Base-by-base conservation (phyloP, 2,797 vertebrate genomes). In the Oreortyx pictus region DNA sequence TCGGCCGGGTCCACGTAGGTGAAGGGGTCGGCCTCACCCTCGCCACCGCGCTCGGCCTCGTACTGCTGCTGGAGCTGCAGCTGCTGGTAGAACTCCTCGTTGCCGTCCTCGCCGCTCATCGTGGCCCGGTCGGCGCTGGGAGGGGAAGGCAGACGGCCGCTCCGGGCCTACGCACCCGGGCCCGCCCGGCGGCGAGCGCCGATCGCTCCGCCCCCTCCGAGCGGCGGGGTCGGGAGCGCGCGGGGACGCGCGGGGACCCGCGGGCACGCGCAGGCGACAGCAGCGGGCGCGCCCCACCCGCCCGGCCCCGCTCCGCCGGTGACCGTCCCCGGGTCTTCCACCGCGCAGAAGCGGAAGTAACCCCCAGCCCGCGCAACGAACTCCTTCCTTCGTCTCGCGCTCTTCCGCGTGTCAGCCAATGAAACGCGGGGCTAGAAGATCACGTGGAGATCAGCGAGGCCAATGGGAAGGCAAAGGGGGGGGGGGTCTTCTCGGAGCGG, bases 81-180 rank as follows among this genome's bases (percentile, higher is more conserved):
- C 98, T 99, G 99, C 94, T 98, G 98, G 68, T 98, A 94, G 84
- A 99, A 99, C 77, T 99, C 99, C 22, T 98, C 98, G 92, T 99
- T 99, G 29, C 95, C 90, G 29, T 98, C 96, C 25, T 97, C 94
- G 39, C 97, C 92, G 25, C 94, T 97, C 98, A 98, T 92, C 25
- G 47, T 64, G 46, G 23, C 72, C 72, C 23, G 65, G 18, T 79
- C 62, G 29, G 39, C 18, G 35, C 57, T 49, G 15, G 15, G 46
- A 8, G 16, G 9, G 31, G 25, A n/a, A 39, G 17, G 3, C 18
- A 56, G 27, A 61, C 47, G 66, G 29, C n/a, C 59, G 12, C 50
- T 11, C 44, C 24, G 39, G 73, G 64, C 67, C 73, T 5, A 4
- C n/a, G 8, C 8, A 24, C 35, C 39, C 7, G 24, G 52, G 52